Evolutionary conservation across 2,797 vertebrate genomes (phyloP).

Genomic region (Acanthurus tractus): DNA sequence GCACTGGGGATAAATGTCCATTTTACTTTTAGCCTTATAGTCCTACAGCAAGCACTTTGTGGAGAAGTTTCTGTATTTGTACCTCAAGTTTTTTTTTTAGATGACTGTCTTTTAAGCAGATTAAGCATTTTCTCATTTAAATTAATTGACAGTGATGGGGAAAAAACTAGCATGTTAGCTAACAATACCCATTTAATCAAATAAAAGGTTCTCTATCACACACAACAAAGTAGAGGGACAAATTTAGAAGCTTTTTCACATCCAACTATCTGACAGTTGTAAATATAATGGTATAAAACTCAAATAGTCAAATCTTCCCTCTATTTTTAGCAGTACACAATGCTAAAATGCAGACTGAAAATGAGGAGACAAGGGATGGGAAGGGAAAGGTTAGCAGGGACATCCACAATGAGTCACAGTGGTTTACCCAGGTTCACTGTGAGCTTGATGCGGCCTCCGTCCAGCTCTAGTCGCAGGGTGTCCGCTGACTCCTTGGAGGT

Average conservation of each 20-base stretch:
- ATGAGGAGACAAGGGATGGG: slow-evolving; percentile 32
- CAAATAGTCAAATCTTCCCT: slow-evolving; percentile 33
- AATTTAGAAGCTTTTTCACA: slow-evolving; percentile 45
- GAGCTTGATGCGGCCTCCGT: slow-evolving; percentile 93
- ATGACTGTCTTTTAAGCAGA: too few relatives aligned
- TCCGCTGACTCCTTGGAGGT: slow-evolving; percentile 95
- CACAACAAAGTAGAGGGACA: slow-evolving; percentile 38
- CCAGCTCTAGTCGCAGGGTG: slow-evolving; percentile 94
- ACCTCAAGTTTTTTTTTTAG: slow-evolving; percentile 22
- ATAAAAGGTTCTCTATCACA: background rate
- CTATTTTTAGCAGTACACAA: slow-evolving; percentile 1
- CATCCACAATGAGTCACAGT: slow-evolving; percentile 1
- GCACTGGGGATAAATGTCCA: background rate
- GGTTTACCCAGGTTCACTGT: slow-evolving; percentile 94
- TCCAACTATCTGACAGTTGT: slow-evolving; percentile 17
- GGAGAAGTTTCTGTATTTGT: slow-evolving; percentile 56
- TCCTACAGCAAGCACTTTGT: slow-evolving; percentile 26
- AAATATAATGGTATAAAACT: slow-evolving; percentile 1
- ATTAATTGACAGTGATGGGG: background rate
- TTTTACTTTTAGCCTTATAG: slow-evolving; percentile 14
- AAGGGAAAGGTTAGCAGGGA: slow-evolving; percentile 24
- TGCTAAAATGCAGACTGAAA: slow-evolving; percentile 27
- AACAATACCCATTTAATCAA: background rate
- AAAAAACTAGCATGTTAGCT: background rate
- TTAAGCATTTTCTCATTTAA: background rate